A percentile compares a stretch with the other conserved stretches of the same genome.
Evolutionary conservation across 1,140 invertebrate genomes (phyloP).

Genomic region (Cepaea nemoralis): DNA sequence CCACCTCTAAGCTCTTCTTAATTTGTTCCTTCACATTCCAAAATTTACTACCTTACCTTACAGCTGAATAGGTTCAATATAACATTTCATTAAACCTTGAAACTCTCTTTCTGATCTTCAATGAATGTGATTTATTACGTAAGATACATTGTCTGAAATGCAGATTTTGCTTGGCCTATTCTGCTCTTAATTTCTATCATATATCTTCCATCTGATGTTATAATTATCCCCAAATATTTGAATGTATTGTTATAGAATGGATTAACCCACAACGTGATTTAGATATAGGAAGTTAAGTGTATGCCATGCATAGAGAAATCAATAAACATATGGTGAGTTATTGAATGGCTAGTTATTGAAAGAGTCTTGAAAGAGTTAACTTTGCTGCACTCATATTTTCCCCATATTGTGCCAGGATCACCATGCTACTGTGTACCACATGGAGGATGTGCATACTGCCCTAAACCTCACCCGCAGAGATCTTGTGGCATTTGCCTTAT

Average conservation of each 20-base stretch:
- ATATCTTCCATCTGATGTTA: too few species aligned
- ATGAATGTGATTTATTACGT: too few species aligned
- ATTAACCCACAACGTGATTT: background rate
- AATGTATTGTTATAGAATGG: background rate
- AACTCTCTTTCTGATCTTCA: too few species aligned
- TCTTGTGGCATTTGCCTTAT: conserved; percentile 23
- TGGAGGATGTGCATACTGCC: background rate
- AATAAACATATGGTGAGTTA: too few species aligned
- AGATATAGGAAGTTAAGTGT: background rate
- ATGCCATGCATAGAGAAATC: background rate
- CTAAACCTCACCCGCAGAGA: conserved; percentile 16
- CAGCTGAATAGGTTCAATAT: too few species aligned
- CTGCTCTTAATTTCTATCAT: too few species aligned
- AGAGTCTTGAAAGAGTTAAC: background rate
- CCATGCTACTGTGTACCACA: background rate
- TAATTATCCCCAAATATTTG: background rate
- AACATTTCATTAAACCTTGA: too few species aligned
- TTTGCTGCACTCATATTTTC: background rate
- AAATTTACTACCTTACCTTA: too few species aligned
- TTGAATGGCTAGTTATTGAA: background rate
- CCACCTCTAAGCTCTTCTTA: too few species aligned
- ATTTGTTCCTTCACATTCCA: too few species aligned
- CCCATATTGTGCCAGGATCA: background rate
- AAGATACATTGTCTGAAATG: too few species aligned
- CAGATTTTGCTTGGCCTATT: too few species aligned